Base-by-base conservation (phyloP, 2,797 vertebrate species). In the Bufotes viridis region DNA sequence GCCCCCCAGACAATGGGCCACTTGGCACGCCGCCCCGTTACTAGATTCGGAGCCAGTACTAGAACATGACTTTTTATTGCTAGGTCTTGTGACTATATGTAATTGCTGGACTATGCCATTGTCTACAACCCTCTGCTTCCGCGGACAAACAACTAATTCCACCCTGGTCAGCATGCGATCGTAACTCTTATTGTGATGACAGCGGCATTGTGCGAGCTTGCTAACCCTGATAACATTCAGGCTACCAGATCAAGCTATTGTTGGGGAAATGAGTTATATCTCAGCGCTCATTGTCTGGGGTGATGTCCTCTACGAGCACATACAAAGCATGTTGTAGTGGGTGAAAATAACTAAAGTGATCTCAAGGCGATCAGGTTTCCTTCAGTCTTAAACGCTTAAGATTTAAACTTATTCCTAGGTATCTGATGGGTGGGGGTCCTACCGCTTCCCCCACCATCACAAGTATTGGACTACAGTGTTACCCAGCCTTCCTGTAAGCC, bases 181-280 rank as follows among this genome's bases (percentile, higher is more conserved):
- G 81, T 89, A 87, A 89, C 67, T 89, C 88, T 89, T 89, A 72
- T 87, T 87, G 80, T 87, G 85, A 89, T 89, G 85, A 87, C 88
- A 89, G 75, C 75, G 65, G 81, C 85, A 89, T 87, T 89, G 88
- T 89, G 81, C 51, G 61, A 79, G 85, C 88, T 79, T 84, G 79
- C 81, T 82, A 82, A 80, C 76, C 81, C 85, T 79, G 85, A 89
- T 89, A 89, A 89, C 88, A 87, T 89, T 87, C 85, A 89, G 65
- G n/a, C 78, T 15, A n/a, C 88, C 83, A 67, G 86, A 87, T 79
- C 74, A 42, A 55, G 20, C 81, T 79, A 87, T 89, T 89, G 88
- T 89, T 89, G 74, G n/a, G 58, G 78, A 89, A 89, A 86, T 86
- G 84, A 89, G 63, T 89, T 89, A 89, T 79, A 78, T n/a, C 60